These are phyloP conservation scores for Elaphurus davidianus DNA, from an alignment of 2,113 vertebrate species.

Conservation along the genomic window DNA sequence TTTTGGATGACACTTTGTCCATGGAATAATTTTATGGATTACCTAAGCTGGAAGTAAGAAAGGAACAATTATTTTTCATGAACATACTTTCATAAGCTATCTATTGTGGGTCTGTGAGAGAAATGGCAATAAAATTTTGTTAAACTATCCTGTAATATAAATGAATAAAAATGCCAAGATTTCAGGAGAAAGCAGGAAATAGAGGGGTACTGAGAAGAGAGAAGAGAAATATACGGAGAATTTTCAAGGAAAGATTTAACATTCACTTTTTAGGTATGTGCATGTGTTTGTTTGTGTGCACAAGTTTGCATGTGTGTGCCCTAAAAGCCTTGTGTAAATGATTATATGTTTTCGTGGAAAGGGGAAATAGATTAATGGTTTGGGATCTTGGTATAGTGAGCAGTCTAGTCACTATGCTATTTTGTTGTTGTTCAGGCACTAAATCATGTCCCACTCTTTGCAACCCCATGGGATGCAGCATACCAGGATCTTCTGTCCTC, in stretches of 20 bases:
- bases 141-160: background rate
- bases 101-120: background rate
- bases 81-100: background rate
- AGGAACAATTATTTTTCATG: background rate
- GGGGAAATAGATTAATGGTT: background rate
- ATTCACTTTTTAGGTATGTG: background rate
- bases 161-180: background rate
- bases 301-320: background rate
- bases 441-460: too few relatives aligned
- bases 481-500: too few relatives aligned
- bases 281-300: background rate
- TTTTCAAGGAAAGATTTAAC: background rate
- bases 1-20: background rate
- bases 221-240: background rate
- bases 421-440: too few relatives aligned
- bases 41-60: background rate
- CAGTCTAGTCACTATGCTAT: background rate
- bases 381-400: background rate
- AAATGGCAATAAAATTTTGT: background rate
- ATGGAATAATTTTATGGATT: background rate
- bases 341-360: background rate
- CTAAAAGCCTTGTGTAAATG: background rate
- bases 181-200: background rate
- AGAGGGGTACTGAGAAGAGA: background rate
- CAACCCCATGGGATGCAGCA: too few relatives aligned